A percentile compares a stretch with the other conserved stretches of the same genome.
Evolutionary conservation across 1,140 invertebrate species (phyloP).

Genomic region (Myzus persicae): DNA sequence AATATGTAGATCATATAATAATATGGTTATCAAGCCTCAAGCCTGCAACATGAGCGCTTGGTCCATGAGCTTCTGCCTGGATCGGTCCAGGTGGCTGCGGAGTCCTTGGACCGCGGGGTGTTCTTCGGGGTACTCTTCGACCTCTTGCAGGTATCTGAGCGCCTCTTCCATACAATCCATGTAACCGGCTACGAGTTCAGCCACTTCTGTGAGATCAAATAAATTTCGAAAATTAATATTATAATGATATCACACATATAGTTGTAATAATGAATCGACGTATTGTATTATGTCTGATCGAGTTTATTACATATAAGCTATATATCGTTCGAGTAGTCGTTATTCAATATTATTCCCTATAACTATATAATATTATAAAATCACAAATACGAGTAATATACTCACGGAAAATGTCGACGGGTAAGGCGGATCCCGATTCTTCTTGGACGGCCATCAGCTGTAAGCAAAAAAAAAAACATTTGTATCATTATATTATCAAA

Average conservation of each 20-base stretch:
- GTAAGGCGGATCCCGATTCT: slow-evolving; percentile 51
- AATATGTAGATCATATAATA: background rate
- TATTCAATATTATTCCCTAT: background rate
- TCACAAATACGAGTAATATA: background rate
- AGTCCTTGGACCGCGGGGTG: slow-evolving; percentile 65
- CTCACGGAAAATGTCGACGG: slow-evolving; percentile 52
- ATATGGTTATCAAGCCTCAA: background rate
- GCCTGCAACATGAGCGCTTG: slow-evolving; percentile 58
- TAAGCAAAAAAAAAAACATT: slow-evolving; percentile 11
- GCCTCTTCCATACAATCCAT: slow-evolving; percentile 65
- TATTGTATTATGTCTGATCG: background rate
- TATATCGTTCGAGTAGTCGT: background rate
- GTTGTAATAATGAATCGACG: background rate
- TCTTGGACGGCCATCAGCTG: slow-evolving; percentile 54
- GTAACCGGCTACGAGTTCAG: slow-evolving; percentile 64
- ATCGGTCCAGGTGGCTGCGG: slow-evolving; percentile 62
- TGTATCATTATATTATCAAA: background rate
- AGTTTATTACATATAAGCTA: too few species aligned
- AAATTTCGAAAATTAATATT: background rate
- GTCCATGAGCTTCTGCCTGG: slow-evolving; percentile 59
- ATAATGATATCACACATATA: background rate
- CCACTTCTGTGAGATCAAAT: slow-evolving; percentile 59
- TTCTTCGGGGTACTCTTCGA: slow-evolving; percentile 64
- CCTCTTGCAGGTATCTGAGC: slow-evolving; percentile 65
- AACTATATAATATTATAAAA: background rate